These are phyloP conservation scores for Heteromurus nitidus DNA, from an alignment of 2,888 invertebrate genomes.

Conservation along the genomic window DNA sequence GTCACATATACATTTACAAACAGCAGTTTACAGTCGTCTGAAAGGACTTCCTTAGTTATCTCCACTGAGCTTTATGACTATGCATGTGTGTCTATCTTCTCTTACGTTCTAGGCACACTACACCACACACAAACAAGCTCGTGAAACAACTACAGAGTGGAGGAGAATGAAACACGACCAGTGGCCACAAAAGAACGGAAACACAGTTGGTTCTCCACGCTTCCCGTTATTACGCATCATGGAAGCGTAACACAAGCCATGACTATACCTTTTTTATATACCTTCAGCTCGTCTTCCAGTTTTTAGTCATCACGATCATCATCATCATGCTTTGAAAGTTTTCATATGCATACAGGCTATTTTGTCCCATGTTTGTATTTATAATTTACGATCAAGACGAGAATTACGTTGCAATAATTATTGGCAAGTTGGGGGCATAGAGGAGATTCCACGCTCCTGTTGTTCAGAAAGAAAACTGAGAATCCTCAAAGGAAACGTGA, in stretches of 20 bases:
- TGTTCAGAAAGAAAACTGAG: no score
- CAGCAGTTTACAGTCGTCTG: background rate
- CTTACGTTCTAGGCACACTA: background rate
- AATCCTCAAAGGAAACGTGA: no score
- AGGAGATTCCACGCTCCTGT: no score
- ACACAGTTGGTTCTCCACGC: slow-evolving; percentile 63
- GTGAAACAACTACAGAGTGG: no score
- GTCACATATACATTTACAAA: no score
- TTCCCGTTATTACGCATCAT: slow-evolving; percentile 62
- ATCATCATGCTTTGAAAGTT: no score
- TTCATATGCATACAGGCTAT: no score
- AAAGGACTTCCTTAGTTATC: slow-evolving; percentile 19
- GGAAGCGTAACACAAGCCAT: slow-evolving; percentile 36
- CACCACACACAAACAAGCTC: slow-evolving; percentile 7
- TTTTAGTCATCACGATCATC: no score
- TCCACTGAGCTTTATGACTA: slow-evolving; percentile 16
- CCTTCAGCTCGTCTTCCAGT: background rate
- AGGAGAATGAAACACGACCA: slow-evolving; percentile 8
- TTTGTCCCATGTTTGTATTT: no score
- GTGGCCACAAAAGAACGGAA: slow-evolving; percentile 59
- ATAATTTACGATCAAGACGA: no score
- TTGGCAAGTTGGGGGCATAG: no score
- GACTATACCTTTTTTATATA: background rate
- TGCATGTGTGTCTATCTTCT: background rate
- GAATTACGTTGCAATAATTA: no score